Base-by-base conservation (phyloP, 1,140 invertebrate genomes). In the Littorina saxatilis region DNA sequence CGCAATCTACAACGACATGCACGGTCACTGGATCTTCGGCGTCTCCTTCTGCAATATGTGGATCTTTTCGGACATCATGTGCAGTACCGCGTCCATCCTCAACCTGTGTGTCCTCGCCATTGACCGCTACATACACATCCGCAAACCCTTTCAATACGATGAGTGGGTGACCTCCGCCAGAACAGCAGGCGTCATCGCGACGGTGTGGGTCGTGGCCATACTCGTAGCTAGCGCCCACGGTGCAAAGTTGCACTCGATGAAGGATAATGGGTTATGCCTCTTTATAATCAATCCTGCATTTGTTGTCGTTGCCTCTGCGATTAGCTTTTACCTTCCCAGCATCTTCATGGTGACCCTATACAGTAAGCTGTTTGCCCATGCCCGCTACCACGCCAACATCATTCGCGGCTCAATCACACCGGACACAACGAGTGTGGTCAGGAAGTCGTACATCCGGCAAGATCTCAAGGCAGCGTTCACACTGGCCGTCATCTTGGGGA, bases 321-420 rank as follows among this genome's bases (percentile, higher is more conserved):
- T 99, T 92, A 98, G 97, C 81, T 99, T 99, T 93, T 98, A 97
- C 92, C 94, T 99, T 86, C 98, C 98, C 7, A 99, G 98, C 32
- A 95, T 99, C 88, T 93, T 96, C 95, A 94, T 98, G 99, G 82
- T 98, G 96, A 96, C 95, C 96, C 98, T 98, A 0, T 93, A 93
- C 80, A 81, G 97, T 89, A 97, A 87, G 86, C 94, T 99, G n/a
- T 99, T 99, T 93, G 96, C 97, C 90, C 99, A 99, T 93, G 98
- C 98, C n/a, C 96, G 98, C 90, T 97, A 98, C 89, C 98, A 99
- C 92, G 98, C 99, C 0, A 96, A 97, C 89, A 97, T 88, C 95
- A 96, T 78, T 89, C 90, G 83, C 93, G 78, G 68, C 40, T 68
- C 50, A 83, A 83, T 73, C 20, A 81, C 61, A 17, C 63, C 79